Evolutionary conservation across 2,797 vertebrate genomes (phyloP), one percentile per base, ranked within the genome.

Genomic region (Bradypodion pumilum): DNA sequence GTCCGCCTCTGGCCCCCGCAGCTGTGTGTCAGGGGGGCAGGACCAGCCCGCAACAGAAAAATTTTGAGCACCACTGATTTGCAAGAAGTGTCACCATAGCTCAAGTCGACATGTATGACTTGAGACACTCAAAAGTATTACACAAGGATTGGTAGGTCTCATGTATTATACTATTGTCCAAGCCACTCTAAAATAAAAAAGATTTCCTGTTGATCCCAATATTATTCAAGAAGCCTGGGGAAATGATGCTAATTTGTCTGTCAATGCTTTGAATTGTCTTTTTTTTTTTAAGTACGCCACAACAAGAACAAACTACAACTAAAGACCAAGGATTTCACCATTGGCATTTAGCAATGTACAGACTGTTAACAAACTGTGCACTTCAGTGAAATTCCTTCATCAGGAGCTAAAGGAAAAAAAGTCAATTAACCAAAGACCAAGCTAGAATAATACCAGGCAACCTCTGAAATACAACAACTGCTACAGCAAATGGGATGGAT

Each of bases 141-240:
- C 37, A 13, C 66, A 32, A 21, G 52, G 63, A 73, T 59, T 46
- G 52, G 15, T 13, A 74, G 5, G 16, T 7, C 52, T 65, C 32
- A 32, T 56, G 60, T 37, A 66, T 27, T 35, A 63, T 3, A 44
- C 27, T 63, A n/a, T 81, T 72, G 32, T n/a, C 56, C 29, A 65
- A 60, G 44, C 40, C 10, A 87, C 81, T 74, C 81, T 3, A 62
- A 32, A 70, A 66, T 2, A 35, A 3, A 23, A 27, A 42, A 46
- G 2, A 7, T 49, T 74, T 86, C 52, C 46, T 86, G 74, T 0
- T 0, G 23, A 19, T 27, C n/a, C 74, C 68, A 16, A 27, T 63
- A 25, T 35, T 42, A 70, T 32, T 16, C 60, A 59, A 77, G 6
- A 62, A 78, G 46, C 21, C 0, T 69, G 46, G 0, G 73, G 23